Evolutionary conservation across 2,113 vertebrate species (phyloP), one percentile per base, ranked within the genome.

Genomic region (Leuciscus idus): DNA sequence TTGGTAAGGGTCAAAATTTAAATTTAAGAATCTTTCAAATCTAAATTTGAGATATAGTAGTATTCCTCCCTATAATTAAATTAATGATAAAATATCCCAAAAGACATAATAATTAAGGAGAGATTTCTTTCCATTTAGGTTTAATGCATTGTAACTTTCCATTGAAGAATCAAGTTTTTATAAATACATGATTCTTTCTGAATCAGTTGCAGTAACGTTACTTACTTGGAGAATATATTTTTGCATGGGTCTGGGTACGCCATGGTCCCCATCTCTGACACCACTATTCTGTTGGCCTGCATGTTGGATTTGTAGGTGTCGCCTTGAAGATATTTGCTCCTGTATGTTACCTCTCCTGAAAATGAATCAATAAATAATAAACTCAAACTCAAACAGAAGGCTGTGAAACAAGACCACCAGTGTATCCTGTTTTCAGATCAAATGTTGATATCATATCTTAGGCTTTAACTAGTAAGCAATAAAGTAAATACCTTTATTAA

Each of bases 221-320:
- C 92, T 96, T 95, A 98, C 98, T 98, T 99, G 91, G 96, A 88
- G 89, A 99, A 96, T 62, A 99, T 95, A 89, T 96, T 99, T 95
- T 98, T 98, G 93, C 96, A 97, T 4, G 98, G 97, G 90, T 98
- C 96, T 21, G 97, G 97, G 83, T 98, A 98, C 62, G 96, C 98
- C 98, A 99, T 99, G 0, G 98, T 99, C 23, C 98, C 98, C 93
- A 99, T 99, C 92, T 99, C 98, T 10, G 98, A 99, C 87, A 99
- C 96, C 77, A 98, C 95, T 0, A 99, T 99, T 88, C 96, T 95
- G 87, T 99, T 97, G 68, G 97, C 96, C 85, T 96, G 94, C 82
- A 97, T 93, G 61, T 98, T 99, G 39, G 90, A 86, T 0, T 93
- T 96, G 89, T 97, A 98, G 0, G 97, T 95, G 78, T 99, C 97